Evolutionary conservation across 2,113 vertebrate genomes (phyloP).

Genomic region (Nestor notabilis): DNA sequence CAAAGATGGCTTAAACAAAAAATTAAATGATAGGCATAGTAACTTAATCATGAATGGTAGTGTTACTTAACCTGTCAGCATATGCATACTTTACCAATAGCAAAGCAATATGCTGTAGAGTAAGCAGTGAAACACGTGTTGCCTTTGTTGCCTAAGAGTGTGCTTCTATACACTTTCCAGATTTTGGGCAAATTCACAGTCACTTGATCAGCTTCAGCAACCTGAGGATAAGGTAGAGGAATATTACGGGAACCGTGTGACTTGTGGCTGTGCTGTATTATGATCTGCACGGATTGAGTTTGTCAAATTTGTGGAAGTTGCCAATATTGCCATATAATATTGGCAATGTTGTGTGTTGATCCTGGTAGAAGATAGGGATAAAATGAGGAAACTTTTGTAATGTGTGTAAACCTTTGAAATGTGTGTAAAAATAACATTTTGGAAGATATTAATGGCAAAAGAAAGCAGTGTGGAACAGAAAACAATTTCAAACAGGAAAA

Average conservation of each 20-base stretch:
- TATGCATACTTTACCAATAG: not conserved
- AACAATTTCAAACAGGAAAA: rapidly evolving
- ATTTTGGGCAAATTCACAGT: not conserved
- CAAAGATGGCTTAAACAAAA: not conserved
- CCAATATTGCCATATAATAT: not conserved
- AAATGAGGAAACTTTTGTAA: not conserved
- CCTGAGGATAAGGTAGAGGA: not conserved
- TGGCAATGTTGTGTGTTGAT: no score
- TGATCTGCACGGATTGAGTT: not conserved
- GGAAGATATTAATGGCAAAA: not conserved
- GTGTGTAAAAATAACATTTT: rapidly evolving
- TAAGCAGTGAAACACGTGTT: not conserved
- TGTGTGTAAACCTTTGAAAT: no score
- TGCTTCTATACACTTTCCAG: not conserved
- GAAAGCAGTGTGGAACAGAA: not conserved
- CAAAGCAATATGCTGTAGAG: not conserved
- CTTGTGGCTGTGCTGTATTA: not conserved
- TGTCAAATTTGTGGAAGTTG: not conserved
- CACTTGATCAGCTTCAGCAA: not conserved
- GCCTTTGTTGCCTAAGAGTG: not conserved
- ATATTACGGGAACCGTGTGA: not conserved
- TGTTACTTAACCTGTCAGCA: not conserved
- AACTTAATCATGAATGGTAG: not conserved
- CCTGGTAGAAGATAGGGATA: not conserved
- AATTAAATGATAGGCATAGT: not conserved